Percentiles rank a stretch among this genome's conserved stretches.
Evolutionary conservation across 2,113 vertebrate species (phyloP).

Genomic region (Cheirogaleus medius): DNA sequence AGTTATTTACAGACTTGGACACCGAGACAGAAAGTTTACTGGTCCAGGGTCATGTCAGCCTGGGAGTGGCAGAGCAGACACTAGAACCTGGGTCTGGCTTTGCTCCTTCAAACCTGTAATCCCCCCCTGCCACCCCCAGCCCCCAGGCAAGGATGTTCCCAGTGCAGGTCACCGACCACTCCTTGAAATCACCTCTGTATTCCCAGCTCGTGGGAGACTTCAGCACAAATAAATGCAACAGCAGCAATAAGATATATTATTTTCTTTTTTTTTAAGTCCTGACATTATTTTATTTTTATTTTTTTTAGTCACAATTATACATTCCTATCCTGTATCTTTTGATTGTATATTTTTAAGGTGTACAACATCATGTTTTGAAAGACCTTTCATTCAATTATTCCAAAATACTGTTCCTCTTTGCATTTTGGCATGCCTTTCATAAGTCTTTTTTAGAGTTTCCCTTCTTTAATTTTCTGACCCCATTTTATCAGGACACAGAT

Average conservation of each 20-base stretch:
- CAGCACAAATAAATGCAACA: not conserved
- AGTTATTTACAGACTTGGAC: not conserved
- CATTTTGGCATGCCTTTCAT: not conserved
- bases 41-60: not conserved
- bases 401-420: not conserved
- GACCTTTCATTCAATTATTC: not conserved
- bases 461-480: not conserved
- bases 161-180: fast-evolving
- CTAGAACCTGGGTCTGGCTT: not conserved
- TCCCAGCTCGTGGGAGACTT: not conserved
- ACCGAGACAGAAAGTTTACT: not conserved
- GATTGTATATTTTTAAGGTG: not conserved
- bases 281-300: not conserved
- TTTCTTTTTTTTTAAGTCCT: not conserved
- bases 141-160: not conserved
- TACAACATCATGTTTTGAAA: not conserved
- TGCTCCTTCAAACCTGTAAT: not conserved
- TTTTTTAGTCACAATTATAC: not conserved
- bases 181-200: not conserved
- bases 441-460: not conserved
- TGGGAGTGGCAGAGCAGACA: not conserved
- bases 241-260: not conserved
- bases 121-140: not conserved
- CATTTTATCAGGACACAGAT: conserved; percentile 10
- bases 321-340: not conserved